These are phyloP conservation scores for Kryptopterus vitreolus DNA, from an alignment of 2,797 vertebrate species.

Conservation along the genomic window DNA sequence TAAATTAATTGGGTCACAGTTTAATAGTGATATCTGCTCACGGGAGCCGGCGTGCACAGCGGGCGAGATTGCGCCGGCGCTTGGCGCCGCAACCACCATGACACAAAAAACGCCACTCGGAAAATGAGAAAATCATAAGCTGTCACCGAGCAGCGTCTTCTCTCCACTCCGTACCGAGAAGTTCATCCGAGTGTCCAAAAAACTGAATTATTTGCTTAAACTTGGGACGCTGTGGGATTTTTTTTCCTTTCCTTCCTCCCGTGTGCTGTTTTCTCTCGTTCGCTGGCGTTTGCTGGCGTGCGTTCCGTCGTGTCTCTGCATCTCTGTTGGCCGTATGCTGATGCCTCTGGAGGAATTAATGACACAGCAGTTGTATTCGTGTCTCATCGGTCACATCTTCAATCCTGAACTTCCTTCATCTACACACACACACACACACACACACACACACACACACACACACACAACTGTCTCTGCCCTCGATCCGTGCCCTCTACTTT, in stretches of 20 bases:
- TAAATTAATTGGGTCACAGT: constrained; percentile 76
- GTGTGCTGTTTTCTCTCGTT: constrained; percentile 54
- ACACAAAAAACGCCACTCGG: constrained; percentile 36
- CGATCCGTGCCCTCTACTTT: constrained; percentile 52
- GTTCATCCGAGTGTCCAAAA: background rate
- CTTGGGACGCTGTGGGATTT: background rate
- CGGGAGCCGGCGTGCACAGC: constrained; percentile 38
- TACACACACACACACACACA: constrained; percentile 50
- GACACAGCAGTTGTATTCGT: constrained; percentile 72
- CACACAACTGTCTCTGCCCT: constrained; percentile 61
- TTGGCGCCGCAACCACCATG: constrained; percentile 28
- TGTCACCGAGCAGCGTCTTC: constrained; percentile 42
- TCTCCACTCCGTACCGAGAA: too few relatives aligned
- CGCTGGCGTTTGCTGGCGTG: constrained; percentile 63
- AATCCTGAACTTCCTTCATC: background rate
- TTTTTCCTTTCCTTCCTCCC: background rate
- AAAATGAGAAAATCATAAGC: constrained; percentile 43
- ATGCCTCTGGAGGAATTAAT: constrained; percentile 69
- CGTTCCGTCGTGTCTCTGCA: constrained; percentile 54
- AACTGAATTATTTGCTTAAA: background rate
- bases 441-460: constrained; percentile 52
- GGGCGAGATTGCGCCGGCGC: constrained; percentile 50
- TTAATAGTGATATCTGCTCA: constrained; percentile 63
- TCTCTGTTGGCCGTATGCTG: constrained; percentile 57
- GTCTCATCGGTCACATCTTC: constrained; percentile 53